phyloP scores from a whole-genome alignment of 2,888 invertebrate genomes.

The Apoda limacodes region DNA sequence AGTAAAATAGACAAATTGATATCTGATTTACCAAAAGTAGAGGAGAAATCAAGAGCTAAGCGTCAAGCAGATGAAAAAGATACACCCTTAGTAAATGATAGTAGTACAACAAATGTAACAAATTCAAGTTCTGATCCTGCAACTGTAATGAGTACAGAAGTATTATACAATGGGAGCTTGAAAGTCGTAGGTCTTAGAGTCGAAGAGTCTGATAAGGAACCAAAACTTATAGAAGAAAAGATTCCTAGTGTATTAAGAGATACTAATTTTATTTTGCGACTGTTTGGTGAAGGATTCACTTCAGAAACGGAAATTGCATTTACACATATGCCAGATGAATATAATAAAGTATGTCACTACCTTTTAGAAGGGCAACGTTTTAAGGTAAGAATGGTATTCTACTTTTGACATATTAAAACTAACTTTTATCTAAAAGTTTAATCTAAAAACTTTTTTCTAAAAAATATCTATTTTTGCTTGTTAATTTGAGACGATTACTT shows the following conservation, averaged over 20 bases:
- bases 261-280: constrained; percentile 33
- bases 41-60: constrained; percentile 13
- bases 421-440: no score
- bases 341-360: constrained; percentile 34
- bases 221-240: constrained; percentile 45
- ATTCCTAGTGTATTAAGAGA: constrained; percentile 49
- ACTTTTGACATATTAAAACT: no score
- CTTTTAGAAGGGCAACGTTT: no score
- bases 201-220: constrained; percentile 48
- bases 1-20: no score
- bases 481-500: no score
- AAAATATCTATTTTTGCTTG: no score
- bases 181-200: constrained; percentile 44
- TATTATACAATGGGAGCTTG: constrained; percentile 12
- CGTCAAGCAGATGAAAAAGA: constrained; percentile 15
- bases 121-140: constrained; percentile 1
- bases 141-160: not conserved
- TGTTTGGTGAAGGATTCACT: constrained; percentile 48
- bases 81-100: not conserved
- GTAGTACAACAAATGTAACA: not conserved
- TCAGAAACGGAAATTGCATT: constrained; percentile 42
- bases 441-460: no score
- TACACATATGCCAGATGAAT: constrained; percentile 33
- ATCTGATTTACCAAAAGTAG: no score
- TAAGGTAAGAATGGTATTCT: no score